These are phyloP conservation scores for Siniperca chuatsi DNA, from an alignment of 2,113 vertebrate genomes.

Conservation along the genomic window DNA sequence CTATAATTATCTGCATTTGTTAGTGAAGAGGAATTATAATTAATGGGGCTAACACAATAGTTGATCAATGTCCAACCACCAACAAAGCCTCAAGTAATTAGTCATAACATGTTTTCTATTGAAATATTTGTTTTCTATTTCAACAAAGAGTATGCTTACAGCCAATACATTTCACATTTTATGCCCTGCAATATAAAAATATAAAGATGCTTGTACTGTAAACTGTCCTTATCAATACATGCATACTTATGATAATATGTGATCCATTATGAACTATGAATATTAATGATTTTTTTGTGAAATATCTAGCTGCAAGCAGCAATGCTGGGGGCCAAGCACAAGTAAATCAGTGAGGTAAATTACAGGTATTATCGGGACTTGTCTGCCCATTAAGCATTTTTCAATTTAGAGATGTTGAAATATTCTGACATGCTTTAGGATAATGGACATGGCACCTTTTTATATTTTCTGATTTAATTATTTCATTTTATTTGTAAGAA, in stretches of 20 bases:
- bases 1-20: not conserved
- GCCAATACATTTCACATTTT: not conserved
- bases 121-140: not conserved
- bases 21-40: not conserved
- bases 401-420: not conserved
- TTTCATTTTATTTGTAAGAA: not conserved
- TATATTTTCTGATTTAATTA: not conserved
- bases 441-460: not conserved
- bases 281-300: no score
- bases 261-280: no score
- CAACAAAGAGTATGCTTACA: not conserved
- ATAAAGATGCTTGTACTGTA: not conserved
- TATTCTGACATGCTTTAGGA: not conserved
- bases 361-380: not conserved
- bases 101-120: slow-evolving; percentile 1
- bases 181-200: not conserved
- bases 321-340: no score
- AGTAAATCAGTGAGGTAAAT: not conserved
- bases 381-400: not conserved
- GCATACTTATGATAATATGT: no score
- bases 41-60: not conserved
- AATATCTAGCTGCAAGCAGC: no score
- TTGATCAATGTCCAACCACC: not conserved
- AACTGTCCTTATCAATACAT: not conserved
- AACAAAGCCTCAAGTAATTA: not conserved